Evolutionary conservation across 2,113 vertebrate species (phyloP).

Genomic region (Pleuronectes platessa): DNA sequence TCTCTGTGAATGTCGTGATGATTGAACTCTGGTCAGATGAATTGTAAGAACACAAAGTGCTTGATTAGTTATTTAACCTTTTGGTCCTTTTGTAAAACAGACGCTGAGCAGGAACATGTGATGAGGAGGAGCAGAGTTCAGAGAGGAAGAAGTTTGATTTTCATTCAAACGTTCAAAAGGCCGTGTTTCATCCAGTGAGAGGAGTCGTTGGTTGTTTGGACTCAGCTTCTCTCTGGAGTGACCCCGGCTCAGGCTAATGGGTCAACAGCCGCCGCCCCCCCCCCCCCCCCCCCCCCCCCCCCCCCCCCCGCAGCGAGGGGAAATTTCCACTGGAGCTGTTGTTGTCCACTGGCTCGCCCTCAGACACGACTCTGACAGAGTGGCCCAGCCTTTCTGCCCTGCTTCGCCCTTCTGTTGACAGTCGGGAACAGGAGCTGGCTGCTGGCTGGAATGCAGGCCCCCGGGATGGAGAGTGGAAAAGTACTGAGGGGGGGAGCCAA

Average conservation of each 20-base stretch:
- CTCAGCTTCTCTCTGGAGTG: not conserved
- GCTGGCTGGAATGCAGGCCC: conserved; percentile 52
- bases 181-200: fast-evolving
- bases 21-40: conserved; percentile 16
- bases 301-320: conserved; percentile 21
- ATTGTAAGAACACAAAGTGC: not conserved
- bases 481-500: conserved; percentile 38
- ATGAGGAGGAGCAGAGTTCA: not conserved
- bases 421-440: conserved; percentile 52
- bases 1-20: conserved; percentile 31
- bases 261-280: too few relatives aligned
- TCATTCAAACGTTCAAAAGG: too few relatives aligned
- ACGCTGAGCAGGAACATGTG: not conserved
- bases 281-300: not conserved
- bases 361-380: conserved; percentile 14
- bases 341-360: conserved; percentile 37
- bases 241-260: not conserved
- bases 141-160: not conserved
- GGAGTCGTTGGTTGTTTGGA: conserved; percentile 9
- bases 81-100: not conserved
- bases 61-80: conserved; percentile 18
- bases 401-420: conserved; percentile 50
- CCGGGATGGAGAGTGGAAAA: conserved; percentile 62
- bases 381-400: conserved; percentile 18
- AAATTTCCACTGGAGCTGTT: conserved; percentile 69